Evolutionary conservation across 2,888 invertebrate species (phyloP), one percentile per base, ranked within the genome.

Genomic region (Heliconius ismenius): DNA sequence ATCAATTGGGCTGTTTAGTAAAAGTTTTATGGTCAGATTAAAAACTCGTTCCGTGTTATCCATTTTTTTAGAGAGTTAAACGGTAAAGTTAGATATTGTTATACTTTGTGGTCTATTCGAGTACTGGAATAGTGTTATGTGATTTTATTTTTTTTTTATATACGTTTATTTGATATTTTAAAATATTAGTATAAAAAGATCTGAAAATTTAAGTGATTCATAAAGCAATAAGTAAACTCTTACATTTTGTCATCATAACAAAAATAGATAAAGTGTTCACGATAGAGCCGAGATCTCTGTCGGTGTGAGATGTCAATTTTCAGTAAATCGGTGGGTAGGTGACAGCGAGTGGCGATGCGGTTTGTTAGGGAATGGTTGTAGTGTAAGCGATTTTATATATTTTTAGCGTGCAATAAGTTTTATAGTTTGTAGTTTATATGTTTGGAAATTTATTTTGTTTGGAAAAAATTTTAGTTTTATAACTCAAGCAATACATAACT

Each of bases 241-340:
- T 79, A 72, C 72, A 77, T 75, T 77, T 43, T 72, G 75, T 69
- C 74, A 79, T 81, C 73, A 79, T 82, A 84, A 83, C 83, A 84
- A 83, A 85, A 81, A 83, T 79, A 83, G 82, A 85, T 83, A 85
- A 86, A 86, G 83, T 83, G 85, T 82, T 82, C 79, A 77, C 79
- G 84, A 84, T 83, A 85, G 85, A 88, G 83, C 78, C 77, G 83
- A 84, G 83, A 81, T 85, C 82, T 84, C 79, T 82, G 84, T 83
- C 84, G 82, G 82, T 84, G 82, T 86, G 84, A 87, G 84, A 85
- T 84, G 90, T 89, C 89, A 83, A 90, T 90, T 91, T 89, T 85
- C 86, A 81, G 84, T 86, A 89, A 90, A 90, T 89, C 87, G 88
- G 83, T 79, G 85, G 87, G 85, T 89, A 87, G 86, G 86, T 91